Percentiles rank a stretch among this genome's conserved stretches.
These are phyloP conservation scores for Dioctria linearis DNA, from an alignment of 2,888 invertebrate species.

Conservation along the genomic window DNA sequence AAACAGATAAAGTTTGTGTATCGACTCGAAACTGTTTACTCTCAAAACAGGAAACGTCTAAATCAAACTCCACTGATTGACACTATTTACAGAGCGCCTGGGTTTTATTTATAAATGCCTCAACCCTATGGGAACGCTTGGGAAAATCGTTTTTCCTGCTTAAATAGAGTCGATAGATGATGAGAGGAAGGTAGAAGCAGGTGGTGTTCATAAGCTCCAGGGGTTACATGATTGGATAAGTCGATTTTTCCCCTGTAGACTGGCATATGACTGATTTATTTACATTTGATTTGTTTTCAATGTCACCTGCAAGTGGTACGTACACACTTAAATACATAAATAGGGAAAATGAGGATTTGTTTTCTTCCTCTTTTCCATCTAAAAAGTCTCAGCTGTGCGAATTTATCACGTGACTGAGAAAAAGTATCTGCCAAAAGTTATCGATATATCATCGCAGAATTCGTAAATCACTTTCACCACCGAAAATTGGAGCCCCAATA, in stretches of 20 bases:
- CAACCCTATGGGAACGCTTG: neutral
- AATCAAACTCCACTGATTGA: constrained; percentile 17
- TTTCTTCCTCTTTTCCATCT: neutral
- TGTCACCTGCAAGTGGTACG: neutral
- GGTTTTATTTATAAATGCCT: constrained; percentile 3
- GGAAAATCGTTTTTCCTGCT: neutral
- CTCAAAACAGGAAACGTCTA: constrained; percentile 20
- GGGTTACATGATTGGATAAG: neutral
- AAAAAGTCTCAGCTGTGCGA: neutral
- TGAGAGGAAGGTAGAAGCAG: too few relatives aligned
- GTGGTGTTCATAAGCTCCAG: neutral
- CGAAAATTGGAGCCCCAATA: too few relatives aligned
- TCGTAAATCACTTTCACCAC: too few relatives aligned
- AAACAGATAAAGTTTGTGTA: constrained; percentile 6
- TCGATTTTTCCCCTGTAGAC: neutral
- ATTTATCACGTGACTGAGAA: neutral
- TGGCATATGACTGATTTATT: constrained; percentile 20
- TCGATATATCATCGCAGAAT: too few relatives aligned
- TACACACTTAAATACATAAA: neutral
- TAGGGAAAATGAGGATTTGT: neutral
- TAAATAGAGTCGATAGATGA: neutral
- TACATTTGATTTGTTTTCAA: constrained; percentile 14
- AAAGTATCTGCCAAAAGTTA: too few relatives aligned
- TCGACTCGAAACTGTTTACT: neutral
- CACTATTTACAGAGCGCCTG: constrained; percentile 5